Evolutionary conservation across 2,888 invertebrate species (phyloP).

Genomic region (Mesoligia furuncula): DNA sequence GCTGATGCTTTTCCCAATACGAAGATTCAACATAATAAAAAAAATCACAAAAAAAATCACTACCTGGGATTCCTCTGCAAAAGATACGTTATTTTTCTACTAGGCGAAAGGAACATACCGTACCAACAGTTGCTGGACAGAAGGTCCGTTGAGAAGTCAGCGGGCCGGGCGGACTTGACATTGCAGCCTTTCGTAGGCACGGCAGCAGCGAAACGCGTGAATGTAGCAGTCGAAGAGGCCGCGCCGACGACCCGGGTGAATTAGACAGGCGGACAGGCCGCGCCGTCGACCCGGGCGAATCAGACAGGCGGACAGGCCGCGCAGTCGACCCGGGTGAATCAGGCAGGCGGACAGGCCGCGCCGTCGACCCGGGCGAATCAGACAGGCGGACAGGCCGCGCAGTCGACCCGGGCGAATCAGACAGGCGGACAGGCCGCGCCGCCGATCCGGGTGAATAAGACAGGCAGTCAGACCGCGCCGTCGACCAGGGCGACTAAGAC

Average conservation of each 20-base stretch:
- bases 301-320: neutral
- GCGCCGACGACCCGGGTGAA: neutral
- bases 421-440: neutral
- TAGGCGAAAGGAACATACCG: conserved; percentile 32
- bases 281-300: neutral
- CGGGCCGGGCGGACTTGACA: neutral
- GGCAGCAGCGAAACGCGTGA: neutral
- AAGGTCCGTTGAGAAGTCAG: neutral
- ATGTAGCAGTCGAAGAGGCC: neutral
- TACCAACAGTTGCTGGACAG: neutral
- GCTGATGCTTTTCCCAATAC: neutral
- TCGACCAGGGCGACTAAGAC: neutral
- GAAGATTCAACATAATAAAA: neutral
- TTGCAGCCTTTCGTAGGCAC: neutral
- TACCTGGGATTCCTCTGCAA: conserved; percentile 21
- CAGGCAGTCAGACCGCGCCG: neutral
- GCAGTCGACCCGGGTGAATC: neutral
- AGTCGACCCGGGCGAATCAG: neutral
- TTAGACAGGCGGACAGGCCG: neutral
- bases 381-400: neutral
- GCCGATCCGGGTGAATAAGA: neutral
- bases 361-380: neutral
- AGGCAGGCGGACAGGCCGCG: conserved; percentile 2
- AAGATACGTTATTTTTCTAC: conserved; percentile 34
- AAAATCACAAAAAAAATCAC: neutral